These are phyloP conservation scores for Cotesia glomerata DNA, from an alignment of 1,140 invertebrate species.

Conservation along the genomic window DNA sequence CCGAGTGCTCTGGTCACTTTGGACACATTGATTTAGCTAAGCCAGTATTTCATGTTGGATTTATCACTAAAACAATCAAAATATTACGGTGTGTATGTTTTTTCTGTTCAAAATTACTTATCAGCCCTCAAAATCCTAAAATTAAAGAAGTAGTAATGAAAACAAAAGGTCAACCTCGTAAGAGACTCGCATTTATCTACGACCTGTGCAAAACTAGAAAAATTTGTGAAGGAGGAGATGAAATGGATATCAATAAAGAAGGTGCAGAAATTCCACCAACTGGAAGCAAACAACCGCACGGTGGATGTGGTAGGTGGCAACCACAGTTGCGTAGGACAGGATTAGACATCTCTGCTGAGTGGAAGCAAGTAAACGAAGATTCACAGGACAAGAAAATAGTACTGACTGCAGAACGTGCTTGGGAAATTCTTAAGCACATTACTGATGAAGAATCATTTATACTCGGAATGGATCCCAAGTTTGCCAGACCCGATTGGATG, in stretches of 20 bases:
- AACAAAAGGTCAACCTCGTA: slow-evolving; percentile 95
- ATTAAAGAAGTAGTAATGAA: slow-evolving; percentile 97
- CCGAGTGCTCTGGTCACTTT: slow-evolving; percentile 99
- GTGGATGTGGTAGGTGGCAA: slow-evolving; percentile 97
- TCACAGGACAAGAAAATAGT: slow-evolving; percentile 94
- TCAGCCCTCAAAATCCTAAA: slow-evolving; percentile 92
- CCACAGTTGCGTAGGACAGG: slow-evolving; percentile 89
- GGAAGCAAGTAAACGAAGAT: slow-evolving; percentile 98
- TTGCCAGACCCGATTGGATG: slow-evolving; percentile 99
- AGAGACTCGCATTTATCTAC: slow-evolving; percentile 94
- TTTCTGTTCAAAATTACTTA: slow-evolving; percentile 94
- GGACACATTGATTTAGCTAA: slow-evolving; percentile 99
- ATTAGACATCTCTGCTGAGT: slow-evolving; percentile 93
- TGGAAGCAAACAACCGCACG: slow-evolving; percentile 83
- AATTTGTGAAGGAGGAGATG: slow-evolving; percentile 98
- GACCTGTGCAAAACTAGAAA: slow-evolving; percentile 98
- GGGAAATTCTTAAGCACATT: slow-evolving; percentile 97
- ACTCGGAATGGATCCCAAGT: slow-evolving; percentile 95
- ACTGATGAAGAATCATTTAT: slow-evolving; percentile 97
- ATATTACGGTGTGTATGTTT: slow-evolving; percentile 96
- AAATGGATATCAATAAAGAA: slow-evolving; percentile 90
- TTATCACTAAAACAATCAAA: slow-evolving; percentile 97
- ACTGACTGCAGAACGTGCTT: slow-evolving; percentile 92
- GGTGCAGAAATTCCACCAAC: slow-evolving; percentile 62
- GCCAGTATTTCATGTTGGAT: slow-evolving; percentile 98